phyloP scores from a whole-genome alignment of 2,797 vertebrate genomes.

The Anguilla obscura region DNA sequence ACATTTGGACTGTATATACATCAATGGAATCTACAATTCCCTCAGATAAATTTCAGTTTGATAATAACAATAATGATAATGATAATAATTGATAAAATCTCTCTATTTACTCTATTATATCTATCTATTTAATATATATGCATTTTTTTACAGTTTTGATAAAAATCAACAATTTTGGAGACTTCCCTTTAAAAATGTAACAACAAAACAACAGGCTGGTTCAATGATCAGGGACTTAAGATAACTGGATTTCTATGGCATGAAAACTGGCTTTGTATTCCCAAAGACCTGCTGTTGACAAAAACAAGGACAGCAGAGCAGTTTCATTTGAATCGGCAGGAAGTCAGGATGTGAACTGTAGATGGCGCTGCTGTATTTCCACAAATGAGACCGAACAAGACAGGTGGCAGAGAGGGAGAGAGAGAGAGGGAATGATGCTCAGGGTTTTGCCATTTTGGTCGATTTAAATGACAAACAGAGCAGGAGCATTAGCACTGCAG shows the following conservation, averaged over 20 bases:
- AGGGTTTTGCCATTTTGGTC: conserved; percentile 6
- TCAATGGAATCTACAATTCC: conserved; percentile 27
- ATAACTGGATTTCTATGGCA: conserved; percentile 32
- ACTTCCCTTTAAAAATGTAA: conserved; percentile 21
- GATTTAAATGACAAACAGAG: conserved; percentile 3
- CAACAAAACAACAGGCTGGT: conserved; percentile 32
- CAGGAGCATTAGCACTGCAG: neutral
- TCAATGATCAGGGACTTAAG: conserved; percentile 27
- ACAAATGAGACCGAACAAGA: conserved; percentile 12
- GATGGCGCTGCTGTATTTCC: conserved; percentile 25
- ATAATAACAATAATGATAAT: conserved; percentile 29
- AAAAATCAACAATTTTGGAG: conserved; percentile 33
- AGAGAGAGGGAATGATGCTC: neutral
- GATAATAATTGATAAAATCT: conserved; percentile 24
- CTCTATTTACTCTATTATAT: conserved; percentile 25
- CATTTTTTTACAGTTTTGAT: conserved; percentile 24
- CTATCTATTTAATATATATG: conserved; percentile 19
- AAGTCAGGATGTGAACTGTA: conserved; percentile 24
- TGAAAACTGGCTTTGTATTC: conserved; percentile 18
- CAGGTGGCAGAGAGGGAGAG: neutral
- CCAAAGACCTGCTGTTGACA: conserved; percentile 12
- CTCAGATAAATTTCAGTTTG: conserved; percentile 26
- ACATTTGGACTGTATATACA: conserved; percentile 26
- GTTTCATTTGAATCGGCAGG: conserved; percentile 10
- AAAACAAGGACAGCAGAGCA: conserved; percentile 15